Evolutionary conservation across 2,797 vertebrate genomes (phyloP).

Genomic region (Hipposideros larvatus): DNA sequence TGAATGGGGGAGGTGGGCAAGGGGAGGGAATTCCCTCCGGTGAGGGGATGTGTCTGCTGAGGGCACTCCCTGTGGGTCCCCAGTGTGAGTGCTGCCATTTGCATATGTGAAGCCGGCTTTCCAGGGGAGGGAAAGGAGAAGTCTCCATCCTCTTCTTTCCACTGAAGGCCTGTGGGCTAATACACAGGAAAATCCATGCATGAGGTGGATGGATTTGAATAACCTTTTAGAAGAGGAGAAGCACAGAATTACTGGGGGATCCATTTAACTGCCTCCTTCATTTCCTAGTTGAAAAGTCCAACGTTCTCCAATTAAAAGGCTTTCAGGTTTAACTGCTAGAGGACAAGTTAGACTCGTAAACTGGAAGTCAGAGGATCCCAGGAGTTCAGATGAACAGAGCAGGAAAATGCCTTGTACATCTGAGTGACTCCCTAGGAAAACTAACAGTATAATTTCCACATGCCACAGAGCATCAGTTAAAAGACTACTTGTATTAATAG

Average conservation of each 20-base stretch:
- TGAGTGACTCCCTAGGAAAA: constrained; percentile 15
- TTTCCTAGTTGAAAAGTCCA: constrained; percentile 27
- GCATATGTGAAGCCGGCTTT: constrained; percentile 7
- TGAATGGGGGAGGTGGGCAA: constrained; percentile 55
- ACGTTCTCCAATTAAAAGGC: constrained; percentile 58
- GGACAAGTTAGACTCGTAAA: background rate
- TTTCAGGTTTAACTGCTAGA: constrained; percentile 5
- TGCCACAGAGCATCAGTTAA: background rate
- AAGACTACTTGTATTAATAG: background rate
- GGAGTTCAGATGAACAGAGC: background rate
- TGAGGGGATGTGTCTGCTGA: constrained; percentile 35
- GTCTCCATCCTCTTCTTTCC: background rate
- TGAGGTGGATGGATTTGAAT: constrained; percentile 67
- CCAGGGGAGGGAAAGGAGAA: constrained; percentile 48
- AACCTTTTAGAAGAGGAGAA: background rate
- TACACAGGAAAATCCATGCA: constrained; percentile 38
- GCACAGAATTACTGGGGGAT: constrained; percentile 38
- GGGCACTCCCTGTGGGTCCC: constrained; percentile 9
- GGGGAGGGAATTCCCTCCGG: constrained; percentile 67
- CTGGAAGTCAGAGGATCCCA: background rate
- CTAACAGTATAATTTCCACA: background rate
- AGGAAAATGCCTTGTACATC: background rate
- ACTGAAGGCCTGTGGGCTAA: constrained; percentile 32
- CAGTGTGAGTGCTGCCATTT: constrained; percentile 40
- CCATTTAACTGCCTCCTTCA: constrained; percentile 54